Evolutionary conservation across 2,888 invertebrate genomes (phyloP), one percentile per base, ranked within the genome.

Genomic region (Choristoneura rosaceana): DNA sequence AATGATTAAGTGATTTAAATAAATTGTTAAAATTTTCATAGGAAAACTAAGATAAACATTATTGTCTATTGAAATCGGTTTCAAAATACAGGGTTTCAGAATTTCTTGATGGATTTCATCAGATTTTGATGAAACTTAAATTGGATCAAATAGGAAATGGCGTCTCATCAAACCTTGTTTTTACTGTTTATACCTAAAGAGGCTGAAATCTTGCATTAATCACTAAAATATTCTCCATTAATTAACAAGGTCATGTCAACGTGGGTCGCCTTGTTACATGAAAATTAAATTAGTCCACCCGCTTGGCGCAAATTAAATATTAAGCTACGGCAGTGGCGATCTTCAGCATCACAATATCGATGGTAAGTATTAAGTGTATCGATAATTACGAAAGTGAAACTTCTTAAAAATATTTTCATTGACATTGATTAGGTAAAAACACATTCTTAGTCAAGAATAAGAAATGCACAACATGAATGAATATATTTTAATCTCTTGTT

Each of bases 281-380:
- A 63, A 68, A 68, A 71, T 63, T 50, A 45, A 58, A 68, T 71
- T 47, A 71, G 58, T 71, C 38, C 70, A 64, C 38, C 38, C 50
- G 65, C 62, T 68, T 70, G 58, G 60, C 58, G 62, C 5, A 67
- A 65, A 71, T 63, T 62, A 67, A 71, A 67, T 71, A 71, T 67
- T 58, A 59, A 67, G 47, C 38, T 47, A 66, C 71, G 12, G 62
- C 60, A 34, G 34, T 4, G 59, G n/a, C 34, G 12, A 25, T 25
- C 55, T 25, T 17, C 25, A 12, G 34, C 8, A n/a, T 14, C 17
- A 34, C 59, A 34, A 34, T 59, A 59, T 34, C 34, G 59, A 58
- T 34, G 4, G 52, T 58, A 12, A 33, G n/a, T n/a, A n/a, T n/a
- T n/a, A n/a, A 25, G 25, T 58, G 14, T 33, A 12, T 58, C 14